phyloP scores from a whole-genome alignment of 2,797 vertebrate genomes.

The Gallinago solitaria region DNA sequence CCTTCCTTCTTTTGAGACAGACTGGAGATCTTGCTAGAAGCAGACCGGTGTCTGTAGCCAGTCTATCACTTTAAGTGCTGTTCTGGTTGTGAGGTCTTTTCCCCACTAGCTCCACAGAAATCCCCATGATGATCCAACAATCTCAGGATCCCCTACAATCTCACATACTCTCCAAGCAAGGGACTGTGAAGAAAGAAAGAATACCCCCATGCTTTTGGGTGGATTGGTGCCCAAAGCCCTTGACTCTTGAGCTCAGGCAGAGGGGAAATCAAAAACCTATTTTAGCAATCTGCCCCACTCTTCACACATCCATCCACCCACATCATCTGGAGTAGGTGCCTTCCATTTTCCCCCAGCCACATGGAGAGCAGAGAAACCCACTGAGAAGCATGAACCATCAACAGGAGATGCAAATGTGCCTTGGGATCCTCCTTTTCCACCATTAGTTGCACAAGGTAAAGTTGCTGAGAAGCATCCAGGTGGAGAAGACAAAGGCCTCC shows the following conservation, averaged over 20 bases:
- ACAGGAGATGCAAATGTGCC: not conserved
- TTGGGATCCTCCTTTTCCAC: not conserved
- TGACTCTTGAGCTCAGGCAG: not conserved
- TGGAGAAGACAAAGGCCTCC: not conserved
- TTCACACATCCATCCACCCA: fast-evolving
- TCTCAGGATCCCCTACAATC: not conserved
- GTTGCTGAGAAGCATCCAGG: not conserved
- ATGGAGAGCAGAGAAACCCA: not conserved
- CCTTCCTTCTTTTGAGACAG: not conserved
- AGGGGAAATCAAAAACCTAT: not conserved
- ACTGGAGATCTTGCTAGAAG: not conserved
- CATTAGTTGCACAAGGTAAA: not conserved
- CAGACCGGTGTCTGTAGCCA: not conserved
- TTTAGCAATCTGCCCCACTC: not conserved
- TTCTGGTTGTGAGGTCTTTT: not conserved
- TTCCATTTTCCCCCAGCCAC: not conserved
- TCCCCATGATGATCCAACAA: fast-evolving
- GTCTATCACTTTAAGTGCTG: not conserved
- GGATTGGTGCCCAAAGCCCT: not conserved
- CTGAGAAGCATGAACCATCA: not conserved
- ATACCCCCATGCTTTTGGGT: not conserved
- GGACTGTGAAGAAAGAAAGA: not conserved
- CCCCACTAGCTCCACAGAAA: not conserved
- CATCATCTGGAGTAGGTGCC: not conserved
- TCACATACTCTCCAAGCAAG: not conserved